phyloP scores from a whole-genome alignment of 1,140 invertebrate genomes.

The Lepidurus packardi region DNA sequence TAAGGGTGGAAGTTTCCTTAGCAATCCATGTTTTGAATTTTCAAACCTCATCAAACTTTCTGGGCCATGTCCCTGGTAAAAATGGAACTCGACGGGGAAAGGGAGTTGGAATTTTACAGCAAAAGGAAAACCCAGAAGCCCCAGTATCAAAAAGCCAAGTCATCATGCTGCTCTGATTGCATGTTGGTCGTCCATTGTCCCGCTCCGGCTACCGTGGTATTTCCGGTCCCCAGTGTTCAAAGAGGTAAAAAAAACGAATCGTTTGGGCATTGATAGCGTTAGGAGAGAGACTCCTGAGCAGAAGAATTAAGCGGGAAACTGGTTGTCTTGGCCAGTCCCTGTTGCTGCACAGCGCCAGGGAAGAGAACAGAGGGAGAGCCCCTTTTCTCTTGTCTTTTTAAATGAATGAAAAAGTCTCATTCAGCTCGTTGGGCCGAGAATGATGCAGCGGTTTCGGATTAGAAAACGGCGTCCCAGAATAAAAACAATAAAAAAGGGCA shows the following conservation, averaged over 20 bases:
- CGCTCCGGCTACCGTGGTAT: conserved; percentile 20
- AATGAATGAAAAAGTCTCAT: conserved; percentile 20
- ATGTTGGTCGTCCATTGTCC: conserved; percentile 17
- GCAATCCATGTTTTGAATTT: too few relatives aligned
- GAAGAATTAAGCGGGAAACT: neutral
- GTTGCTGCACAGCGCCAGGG: neutral
- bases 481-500: too few relatives aligned
- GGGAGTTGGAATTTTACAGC: conserved; percentile 5
- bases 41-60: too few relatives aligned
- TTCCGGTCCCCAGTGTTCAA: conserved; percentile 10
- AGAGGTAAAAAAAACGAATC: neutral
- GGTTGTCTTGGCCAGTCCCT: too few relatives aligned
- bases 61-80: too few relatives aligned
- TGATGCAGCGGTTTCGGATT: conserved; percentile 10
- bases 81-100: neutral
- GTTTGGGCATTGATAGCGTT: neutral
- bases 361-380: neutral
- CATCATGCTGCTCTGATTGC: conserved; percentile 8
- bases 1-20: too few relatives aligned
- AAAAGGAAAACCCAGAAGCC: neutral
- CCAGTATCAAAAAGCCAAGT: neutral
- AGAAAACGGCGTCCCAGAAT: neutral
- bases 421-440: neutral
- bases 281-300: neutral
- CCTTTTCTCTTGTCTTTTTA: neutral